These are phyloP conservation scores for Betta splendens DNA, from an alignment of 2,797 vertebrate genomes.

Conservation along the genomic window DNA sequence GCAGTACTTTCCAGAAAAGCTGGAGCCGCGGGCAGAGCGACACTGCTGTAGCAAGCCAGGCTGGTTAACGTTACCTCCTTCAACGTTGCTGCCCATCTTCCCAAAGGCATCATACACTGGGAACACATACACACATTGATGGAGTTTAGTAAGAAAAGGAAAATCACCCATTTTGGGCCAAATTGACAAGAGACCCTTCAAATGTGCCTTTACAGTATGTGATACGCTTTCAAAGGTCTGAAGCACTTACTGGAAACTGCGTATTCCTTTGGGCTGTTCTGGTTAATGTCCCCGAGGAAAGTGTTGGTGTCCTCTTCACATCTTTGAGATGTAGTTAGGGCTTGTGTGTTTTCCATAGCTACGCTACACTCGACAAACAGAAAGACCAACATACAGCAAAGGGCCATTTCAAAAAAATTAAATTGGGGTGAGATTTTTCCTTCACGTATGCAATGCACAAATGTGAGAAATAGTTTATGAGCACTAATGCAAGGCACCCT, in stretches of 20 bases:
- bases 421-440: too few relatives aligned
- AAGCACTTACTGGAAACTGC: slow-evolving; percentile 86
- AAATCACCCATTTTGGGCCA: too few relatives aligned
- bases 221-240: neutral
- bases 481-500: too few relatives aligned
- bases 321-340: slow-evolving; percentile 70
- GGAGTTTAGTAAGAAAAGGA: neutral
- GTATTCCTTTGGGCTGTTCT: slow-evolving; percentile 79
- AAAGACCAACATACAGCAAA: slow-evolving; percentile 37
- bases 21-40: slow-evolving; percentile 64
- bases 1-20: slow-evolving; percentile 86
- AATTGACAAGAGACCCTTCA: neutral
- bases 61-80: slow-evolving; percentile 82
- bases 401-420: slow-evolving; percentile 68
- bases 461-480: too few relatives aligned
- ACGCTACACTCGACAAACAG: slow-evolving; percentile 33
- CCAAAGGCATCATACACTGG: slow-evolving; percentile 89
- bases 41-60: slow-evolving; percentile 84
- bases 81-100: slow-evolving; percentile 84
- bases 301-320: slow-evolving; percentile 79
- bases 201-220: too few relatives aligned
- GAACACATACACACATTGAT: slow-evolving; percentile 12
- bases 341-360: slow-evolving; percentile 16
- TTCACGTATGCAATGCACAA: too few relatives aligned
- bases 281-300: slow-evolving; percentile 84